A percentile compares a stretch with the other conserved stretches of the same genome.
These are phyloP conservation scores for Leptopilina myrica DNA, from an alignment of 2,888 invertebrate species.

Conservation along the genomic window DNA sequence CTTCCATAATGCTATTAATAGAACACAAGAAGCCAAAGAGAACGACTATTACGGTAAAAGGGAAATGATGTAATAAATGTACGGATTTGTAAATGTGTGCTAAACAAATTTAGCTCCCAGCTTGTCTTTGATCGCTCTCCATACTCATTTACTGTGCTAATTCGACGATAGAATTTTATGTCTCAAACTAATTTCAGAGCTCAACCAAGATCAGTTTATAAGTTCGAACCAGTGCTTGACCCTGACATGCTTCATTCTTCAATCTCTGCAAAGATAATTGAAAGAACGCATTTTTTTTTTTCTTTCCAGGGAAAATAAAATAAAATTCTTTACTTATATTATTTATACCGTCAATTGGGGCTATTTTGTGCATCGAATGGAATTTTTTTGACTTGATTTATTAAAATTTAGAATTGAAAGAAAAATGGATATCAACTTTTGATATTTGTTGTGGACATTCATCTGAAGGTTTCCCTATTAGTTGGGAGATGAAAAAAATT, in stretches of 20 bases:
- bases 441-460: too few species aligned
- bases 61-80: conserved; percentile 50
- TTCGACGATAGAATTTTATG: conserved; percentile 32
- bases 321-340: too few species aligned
- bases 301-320: too few species aligned
- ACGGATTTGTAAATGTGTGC: conserved; percentile 32
- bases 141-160: conserved; percentile 29
- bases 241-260: conserved; percentile 24
- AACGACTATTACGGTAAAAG: conserved; percentile 63
- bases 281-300: background rate
- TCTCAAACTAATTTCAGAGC: conserved; percentile 17
- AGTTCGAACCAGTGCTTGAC: conserved; percentile 22
- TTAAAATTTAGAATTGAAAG: too few species aligned
- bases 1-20: conserved; percentile 63
- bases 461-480: too few species aligned
- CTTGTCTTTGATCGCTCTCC: conserved; percentile 31
- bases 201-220: conserved; percentile 10
- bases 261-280: background rate
- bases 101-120: conserved; percentile 39
- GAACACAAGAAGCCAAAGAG: conserved; percentile 51
- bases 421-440: too few species aligned
- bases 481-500: too few species aligned
- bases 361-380: too few species aligned
- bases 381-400: too few species aligned
- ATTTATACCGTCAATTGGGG: too few species aligned